Evolutionary conservation across 2,888 invertebrate species (phyloP).

Genomic region (Drosophila limbata): DNA sequence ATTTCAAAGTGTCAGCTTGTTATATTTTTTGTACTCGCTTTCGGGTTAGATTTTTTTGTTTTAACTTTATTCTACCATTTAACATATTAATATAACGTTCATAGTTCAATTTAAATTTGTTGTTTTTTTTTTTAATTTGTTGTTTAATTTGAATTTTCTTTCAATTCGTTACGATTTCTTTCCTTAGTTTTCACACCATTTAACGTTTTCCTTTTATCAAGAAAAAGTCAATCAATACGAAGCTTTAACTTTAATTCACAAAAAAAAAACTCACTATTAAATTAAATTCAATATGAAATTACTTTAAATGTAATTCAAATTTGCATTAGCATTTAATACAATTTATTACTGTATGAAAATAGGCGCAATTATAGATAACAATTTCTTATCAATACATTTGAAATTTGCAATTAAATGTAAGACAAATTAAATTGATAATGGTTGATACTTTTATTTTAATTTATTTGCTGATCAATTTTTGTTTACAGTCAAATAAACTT

Average conservation of each 20-base stretch:
- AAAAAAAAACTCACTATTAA: too few relatives aligned
- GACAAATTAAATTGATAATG: constrained; percentile 16
- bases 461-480: constrained; percentile 9
- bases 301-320: not conserved
- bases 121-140: not conserved
- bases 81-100: too few relatives aligned
- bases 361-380: constrained; percentile 4
- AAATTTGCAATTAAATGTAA: constrained; percentile 6
- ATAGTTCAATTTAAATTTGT: too few relatives aligned
- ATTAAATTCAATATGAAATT: not conserved
- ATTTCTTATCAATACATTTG: constrained; percentile 8
- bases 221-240: too few relatives aligned
- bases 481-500: constrained; percentile 18
- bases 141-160: too few relatives aligned
- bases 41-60: constrained; percentile 3
- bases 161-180: too few relatives aligned
- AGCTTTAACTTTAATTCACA: not conserved
- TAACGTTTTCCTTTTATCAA: not conserved
- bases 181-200: not conserved
- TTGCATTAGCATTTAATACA: not conserved
- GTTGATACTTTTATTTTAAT: constrained; percentile 2
- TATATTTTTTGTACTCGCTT: not conserved
- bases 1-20: constrained; percentile 19
- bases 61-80: not conserved
- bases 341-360: not conserved